These are phyloP conservation scores for Polydrusus tereticollis DNA, from an alignment of 2,888 invertebrate species.

Conservation along the genomic window DNA sequence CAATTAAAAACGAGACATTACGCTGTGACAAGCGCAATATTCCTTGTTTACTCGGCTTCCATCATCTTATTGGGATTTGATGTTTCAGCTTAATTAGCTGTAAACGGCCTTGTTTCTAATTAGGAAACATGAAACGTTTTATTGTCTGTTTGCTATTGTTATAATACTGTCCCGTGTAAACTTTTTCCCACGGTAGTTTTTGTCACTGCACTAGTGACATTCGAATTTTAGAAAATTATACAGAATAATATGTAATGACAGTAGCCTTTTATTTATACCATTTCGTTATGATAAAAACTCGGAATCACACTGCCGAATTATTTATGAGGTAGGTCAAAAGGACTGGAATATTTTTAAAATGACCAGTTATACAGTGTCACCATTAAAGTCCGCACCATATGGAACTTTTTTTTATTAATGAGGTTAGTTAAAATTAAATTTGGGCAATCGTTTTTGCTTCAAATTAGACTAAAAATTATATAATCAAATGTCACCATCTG, in stretches of 20 bases:
- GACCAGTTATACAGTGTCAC: too few species aligned
- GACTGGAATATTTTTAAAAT: too few species aligned
- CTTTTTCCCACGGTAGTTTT: slow-evolving; percentile 2
- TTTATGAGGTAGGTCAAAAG: too few species aligned
- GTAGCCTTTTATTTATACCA: too few species aligned
- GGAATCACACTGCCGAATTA: too few species aligned
- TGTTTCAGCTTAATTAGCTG: slow-evolving; percentile 4
- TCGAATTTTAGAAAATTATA: not conserved
- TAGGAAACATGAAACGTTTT: not conserved
- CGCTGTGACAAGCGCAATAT: not conserved
- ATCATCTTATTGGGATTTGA: not conserved
- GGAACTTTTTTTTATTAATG: too few species aligned
- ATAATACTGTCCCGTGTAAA: not conserved
- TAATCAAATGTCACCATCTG: too few species aligned
- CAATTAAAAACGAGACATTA: not conserved
- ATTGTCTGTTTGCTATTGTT: not conserved
- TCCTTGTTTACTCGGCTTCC: not conserved
- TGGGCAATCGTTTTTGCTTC: too few species aligned
- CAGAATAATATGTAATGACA: not conserved
- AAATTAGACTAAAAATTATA: too few species aligned
- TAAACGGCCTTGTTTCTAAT: not conserved
- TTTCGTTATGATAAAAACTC: too few species aligned
- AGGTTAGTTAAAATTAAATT: too few species aligned
- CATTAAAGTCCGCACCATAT: too few species aligned
- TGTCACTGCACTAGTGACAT: not conserved